Conservation (phyloP, 2,113 vertebrate genomes). For the Verasper variegatus region DNA sequence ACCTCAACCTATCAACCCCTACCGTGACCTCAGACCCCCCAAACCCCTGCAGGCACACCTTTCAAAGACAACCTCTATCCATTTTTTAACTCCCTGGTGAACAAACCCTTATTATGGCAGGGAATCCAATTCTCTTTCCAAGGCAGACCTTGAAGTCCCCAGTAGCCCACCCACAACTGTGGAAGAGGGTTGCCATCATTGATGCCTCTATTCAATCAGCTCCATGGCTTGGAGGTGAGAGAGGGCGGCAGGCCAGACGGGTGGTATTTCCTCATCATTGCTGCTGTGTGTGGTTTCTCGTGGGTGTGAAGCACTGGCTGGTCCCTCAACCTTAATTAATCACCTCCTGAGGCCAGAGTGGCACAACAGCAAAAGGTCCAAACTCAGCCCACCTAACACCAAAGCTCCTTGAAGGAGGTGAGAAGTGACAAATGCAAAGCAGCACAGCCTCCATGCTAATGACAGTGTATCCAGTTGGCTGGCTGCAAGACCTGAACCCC, state of each 20-base stretch:
- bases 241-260: background rate
- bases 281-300: constrained; percentile 25
- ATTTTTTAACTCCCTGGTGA: constrained; percentile 64
- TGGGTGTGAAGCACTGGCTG: constrained; percentile 33
- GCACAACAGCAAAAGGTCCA: constrained; percentile 41
- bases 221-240: constrained; percentile 39
- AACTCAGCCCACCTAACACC: constrained; percentile 29
- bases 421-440: constrained; percentile 54
- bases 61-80: constrained; percentile 58
- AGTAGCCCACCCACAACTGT: constrained; percentile 63
- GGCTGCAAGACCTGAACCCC: constrained; percentile 23
- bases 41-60: constrained; percentile 43
- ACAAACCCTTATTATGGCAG: constrained; percentile 55
- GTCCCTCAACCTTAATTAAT: constrained; percentile 61
- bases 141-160: constrained; percentile 50
- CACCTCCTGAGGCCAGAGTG: constrained; percentile 48
- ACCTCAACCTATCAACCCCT: constrained; percentile 58
- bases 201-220: constrained; percentile 66
- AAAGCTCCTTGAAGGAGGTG: constrained; percentile 51
- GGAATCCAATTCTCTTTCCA: constrained; percentile 61
- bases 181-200: constrained; percentile 40
- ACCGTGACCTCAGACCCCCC: constrained; percentile 14
- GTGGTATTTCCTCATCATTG: constrained; percentile 51
- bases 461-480: constrained; percentile 56
- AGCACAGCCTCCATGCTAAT: constrained; percentile 45